Percentiles rank a stretch among this genome's conserved stretches.
Conservation (phyloP, 2,888 invertebrate species). For the Carterocephalus palaemon region DNA sequence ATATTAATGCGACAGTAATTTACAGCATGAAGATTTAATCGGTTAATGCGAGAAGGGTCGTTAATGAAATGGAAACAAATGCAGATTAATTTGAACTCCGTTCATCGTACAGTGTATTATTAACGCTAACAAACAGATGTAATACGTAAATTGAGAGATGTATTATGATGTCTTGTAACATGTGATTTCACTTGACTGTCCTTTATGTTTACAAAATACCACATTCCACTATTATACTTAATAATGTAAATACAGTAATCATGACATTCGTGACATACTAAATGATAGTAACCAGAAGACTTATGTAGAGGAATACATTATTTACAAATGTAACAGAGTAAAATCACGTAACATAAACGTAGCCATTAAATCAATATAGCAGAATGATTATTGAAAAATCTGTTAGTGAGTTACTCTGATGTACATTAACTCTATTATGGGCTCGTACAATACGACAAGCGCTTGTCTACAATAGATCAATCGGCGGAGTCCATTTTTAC, state of each 20-base stretch:
- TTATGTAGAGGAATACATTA: too few relatives aligned
- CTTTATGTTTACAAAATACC: too few relatives aligned
- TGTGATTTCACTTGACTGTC: too few relatives aligned
- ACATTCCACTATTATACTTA: too few relatives aligned
- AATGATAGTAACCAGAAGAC: too few relatives aligned
- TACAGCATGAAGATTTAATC: conserved; percentile 38
- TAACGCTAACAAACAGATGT: background rate
- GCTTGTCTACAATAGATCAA: background rate
- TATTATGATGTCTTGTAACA: too few relatives aligned
- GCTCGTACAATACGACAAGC: background rate
- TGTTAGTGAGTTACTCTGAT: background rate
- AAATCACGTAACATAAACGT: conserved; percentile 1
- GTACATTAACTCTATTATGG: too few relatives aligned
- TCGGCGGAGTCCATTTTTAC: background rate
- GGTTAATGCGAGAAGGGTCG: conserved; percentile 37
- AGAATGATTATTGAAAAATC: conserved; percentile 3
- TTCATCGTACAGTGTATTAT: background rate
- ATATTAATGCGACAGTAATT: conserved; percentile 27
- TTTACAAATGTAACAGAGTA: too few relatives aligned
- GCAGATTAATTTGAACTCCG: conserved; percentile 10
- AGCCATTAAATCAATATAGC: background rate
- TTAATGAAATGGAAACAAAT: conserved; percentile 31
- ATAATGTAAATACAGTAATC: too few relatives aligned
- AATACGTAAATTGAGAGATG: too few relatives aligned
- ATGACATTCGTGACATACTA: too few relatives aligned